Percentiles rank a stretch among this genome's conserved stretches.
Conservation (phyloP, 1,140 invertebrate species). For the Anastrepha obliqua region DNA sequence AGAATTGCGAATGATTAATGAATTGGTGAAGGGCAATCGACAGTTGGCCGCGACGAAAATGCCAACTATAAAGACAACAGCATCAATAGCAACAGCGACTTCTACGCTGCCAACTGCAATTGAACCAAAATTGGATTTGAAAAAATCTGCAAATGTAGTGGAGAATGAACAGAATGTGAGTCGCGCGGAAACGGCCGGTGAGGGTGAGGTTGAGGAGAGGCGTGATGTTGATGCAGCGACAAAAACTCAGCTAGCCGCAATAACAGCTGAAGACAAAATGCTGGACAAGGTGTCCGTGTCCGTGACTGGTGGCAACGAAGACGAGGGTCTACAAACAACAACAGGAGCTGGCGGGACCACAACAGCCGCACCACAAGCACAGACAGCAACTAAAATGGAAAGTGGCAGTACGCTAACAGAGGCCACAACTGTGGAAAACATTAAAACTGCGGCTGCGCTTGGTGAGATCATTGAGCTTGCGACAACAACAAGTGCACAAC, state of each 20-base stretch:
- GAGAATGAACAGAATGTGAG: not conserved
- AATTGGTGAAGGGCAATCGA: slow-evolving; percentile 66
- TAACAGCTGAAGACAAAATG: slow-evolving; percentile 54
- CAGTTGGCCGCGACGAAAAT: slow-evolving; percentile 55
- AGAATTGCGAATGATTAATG: slow-evolving; percentile 70
- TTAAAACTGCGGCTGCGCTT: not conserved
- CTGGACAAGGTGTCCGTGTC: not conserved
- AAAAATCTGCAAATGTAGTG: slow-evolving; percentile 7
- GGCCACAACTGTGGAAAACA: not conserved
- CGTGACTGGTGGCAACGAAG: not conserved
- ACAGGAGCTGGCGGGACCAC: slow-evolving; percentile 48
- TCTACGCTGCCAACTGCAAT: not conserved
- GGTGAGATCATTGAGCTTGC: not conserved
- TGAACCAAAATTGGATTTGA: not conserved
- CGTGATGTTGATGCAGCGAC: not conserved
- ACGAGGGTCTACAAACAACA: slow-evolving; percentile 19
- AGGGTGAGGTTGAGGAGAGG: not conserved
- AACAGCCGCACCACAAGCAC: slow-evolving; percentile 48
- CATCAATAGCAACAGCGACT: slow-evolving; percentile 53
- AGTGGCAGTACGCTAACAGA: not conserved
- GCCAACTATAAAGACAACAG: slow-evolving; percentile 59
- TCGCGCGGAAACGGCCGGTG: not conserved
- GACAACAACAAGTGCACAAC: not conserved
- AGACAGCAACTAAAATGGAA: slow-evolving; percentile 22
- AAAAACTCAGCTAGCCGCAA: slow-evolving; percentile 55